These are phyloP conservation scores for Callorhinus ursinus DNA, from an alignment of 2,113 vertebrate genomes.

Conservation along the genomic window DNA sequence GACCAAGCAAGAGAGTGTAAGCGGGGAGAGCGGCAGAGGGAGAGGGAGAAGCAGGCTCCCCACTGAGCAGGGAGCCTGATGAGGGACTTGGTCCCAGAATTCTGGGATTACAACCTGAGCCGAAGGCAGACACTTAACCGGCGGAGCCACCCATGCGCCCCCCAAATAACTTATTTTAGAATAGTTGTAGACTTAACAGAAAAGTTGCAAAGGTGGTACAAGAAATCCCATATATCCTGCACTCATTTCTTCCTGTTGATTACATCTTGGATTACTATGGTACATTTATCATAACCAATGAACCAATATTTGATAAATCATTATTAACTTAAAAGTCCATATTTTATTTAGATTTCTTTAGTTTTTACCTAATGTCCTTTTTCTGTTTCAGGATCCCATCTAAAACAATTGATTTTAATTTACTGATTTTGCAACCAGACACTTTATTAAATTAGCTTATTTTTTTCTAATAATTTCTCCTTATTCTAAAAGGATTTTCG, in stretches of 20 bases:
- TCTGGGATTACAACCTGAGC: background rate
- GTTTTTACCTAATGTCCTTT: conserved; percentile 3
- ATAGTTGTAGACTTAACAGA: background rate
- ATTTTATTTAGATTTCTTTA: conserved; percentile 6
- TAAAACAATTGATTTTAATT: background rate
- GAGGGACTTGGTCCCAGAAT: background rate
- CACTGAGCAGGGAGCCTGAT: background rate
- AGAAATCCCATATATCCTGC: background rate
- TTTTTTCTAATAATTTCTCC: background rate
- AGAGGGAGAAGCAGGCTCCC: background rate
- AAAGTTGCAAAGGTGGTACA: background rate
- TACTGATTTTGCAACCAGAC: background rate
- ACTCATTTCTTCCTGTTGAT: background rate
- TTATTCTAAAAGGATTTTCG: conserved; percentile 24
- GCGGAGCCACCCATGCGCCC: background rate
- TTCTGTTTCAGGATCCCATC: background rate
- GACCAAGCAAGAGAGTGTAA: too few species aligned
- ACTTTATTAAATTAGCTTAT: background rate
- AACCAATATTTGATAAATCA: background rate
- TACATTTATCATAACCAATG: background rate
- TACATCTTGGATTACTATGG: background rate
- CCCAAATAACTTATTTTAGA: background rate
- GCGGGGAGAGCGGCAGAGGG: too few species aligned
- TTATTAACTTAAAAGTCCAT: background rate
- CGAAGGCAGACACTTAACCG: background rate